These are phyloP conservation scores for Spondyliosoma cantharus DNA, from an alignment of 2,797 vertebrate species.

Conservation along the genomic window DNA sequence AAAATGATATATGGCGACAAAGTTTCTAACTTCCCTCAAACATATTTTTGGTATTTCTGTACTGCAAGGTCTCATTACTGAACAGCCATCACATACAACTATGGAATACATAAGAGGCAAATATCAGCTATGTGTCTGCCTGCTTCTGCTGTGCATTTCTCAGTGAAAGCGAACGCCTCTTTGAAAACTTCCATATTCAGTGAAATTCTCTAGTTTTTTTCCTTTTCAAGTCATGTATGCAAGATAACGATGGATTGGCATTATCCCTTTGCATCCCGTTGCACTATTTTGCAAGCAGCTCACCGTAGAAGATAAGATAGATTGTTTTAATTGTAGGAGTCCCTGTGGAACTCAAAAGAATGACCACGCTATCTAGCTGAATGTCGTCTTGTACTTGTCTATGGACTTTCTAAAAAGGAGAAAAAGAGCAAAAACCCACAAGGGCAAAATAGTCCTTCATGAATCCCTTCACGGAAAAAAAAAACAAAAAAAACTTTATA, in stretches of 20 bases:
- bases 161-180: neutral
- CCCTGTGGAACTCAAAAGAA: conserved; percentile 1
- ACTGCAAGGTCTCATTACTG: neutral
- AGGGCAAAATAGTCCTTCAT: neutral
- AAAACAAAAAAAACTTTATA: neutral
- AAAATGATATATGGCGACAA: neutral
- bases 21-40: neutral
- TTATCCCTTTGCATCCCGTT: neutral
- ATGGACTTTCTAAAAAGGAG: neutral
- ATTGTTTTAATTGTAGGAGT: neutral
- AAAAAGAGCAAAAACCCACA: neutral
- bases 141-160: neutral
- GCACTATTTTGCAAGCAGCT: neutral
- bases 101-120: neutral
- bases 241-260: neutral
- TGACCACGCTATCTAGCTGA: neutral
- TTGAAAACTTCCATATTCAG: neutral
- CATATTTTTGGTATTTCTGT: neutral
- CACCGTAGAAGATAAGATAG: neutral
- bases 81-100: neutral
- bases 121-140: neutral
- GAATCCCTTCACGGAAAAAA: neutral
- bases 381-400: neutral
- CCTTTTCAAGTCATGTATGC: neutral
- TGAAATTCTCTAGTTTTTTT: neutral